phyloP scores from a whole-genome alignment of 2,797 vertebrate genomes.

The Pipistrellus kuhlii region DNA sequence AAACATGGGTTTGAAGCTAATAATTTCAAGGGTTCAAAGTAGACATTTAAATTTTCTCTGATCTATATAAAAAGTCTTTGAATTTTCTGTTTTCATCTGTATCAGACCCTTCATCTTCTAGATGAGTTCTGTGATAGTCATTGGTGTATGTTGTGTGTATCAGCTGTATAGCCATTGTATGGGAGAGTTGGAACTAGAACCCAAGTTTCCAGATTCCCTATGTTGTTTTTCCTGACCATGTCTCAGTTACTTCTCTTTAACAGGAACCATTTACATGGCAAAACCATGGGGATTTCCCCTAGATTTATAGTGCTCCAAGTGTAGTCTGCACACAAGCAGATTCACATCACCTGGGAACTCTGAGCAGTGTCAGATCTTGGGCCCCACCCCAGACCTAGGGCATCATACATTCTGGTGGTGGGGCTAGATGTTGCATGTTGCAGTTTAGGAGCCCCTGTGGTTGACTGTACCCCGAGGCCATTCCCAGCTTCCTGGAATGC shows the following conservation, averaged over 20 bases:
- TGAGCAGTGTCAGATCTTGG: not conserved
- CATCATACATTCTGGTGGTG: not conserved
- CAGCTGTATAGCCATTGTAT: not conserved
- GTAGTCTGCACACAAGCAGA: not conserved
- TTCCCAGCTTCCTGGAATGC: too few relatives aligned
- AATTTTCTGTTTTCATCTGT: not conserved
- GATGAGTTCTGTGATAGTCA: not conserved
- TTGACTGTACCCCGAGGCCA: not conserved
- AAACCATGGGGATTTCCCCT: not conserved
- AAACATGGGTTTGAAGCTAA: not conserved
- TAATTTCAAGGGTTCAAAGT: conserved; percentile 15
- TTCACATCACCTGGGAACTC: not conserved
- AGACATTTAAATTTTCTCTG: not conserved
- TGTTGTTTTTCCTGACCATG: not conserved
- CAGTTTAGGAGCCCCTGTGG: not conserved
- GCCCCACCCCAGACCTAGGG: too few relatives aligned
- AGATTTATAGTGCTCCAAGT: not conserved
- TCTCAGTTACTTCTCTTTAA: not conserved
- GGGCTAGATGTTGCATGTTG: not conserved
- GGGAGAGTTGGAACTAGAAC: not conserved
- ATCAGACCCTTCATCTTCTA: not conserved
- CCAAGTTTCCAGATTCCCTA: not conserved
- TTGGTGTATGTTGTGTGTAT: not conserved
- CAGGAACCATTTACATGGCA: not conserved
- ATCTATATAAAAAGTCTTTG: not conserved